A percentile compares a stretch with the other conserved stretches of the same genome.
These are phyloP conservation scores for Lissocephala sabroskyi DNA, from an alignment of 2,888 invertebrate genomes.

Conservation along the genomic window DNA sequence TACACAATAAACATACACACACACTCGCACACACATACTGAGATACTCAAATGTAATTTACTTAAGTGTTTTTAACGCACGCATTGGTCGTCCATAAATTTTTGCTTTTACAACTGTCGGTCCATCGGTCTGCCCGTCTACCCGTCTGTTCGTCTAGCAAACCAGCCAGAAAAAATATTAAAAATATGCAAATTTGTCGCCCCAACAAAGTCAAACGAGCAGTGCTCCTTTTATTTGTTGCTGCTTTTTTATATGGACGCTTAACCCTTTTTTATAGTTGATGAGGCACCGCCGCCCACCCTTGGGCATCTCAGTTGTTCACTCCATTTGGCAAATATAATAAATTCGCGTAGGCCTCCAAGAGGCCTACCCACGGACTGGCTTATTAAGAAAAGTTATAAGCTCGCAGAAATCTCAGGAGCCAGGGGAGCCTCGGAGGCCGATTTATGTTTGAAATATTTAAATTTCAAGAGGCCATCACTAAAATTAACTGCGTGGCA, in stretches of 20 bases:
- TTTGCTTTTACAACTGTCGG: constrained; percentile 21
- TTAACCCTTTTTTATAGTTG: constrained; percentile 50
- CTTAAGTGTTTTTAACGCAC: constrained; percentile 57
- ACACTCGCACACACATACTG: neutral
- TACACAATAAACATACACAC: constrained; percentile 22
- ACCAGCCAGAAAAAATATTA: constrained; percentile 43
- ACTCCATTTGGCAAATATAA: constrained; percentile 59
- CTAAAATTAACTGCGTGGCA: too few relatives aligned
- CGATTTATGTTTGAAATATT: constrained; percentile 53
- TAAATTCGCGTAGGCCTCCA: too few relatives aligned
- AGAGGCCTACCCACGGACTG: too few relatives aligned
- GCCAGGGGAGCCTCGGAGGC: too few relatives aligned
- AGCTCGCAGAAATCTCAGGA: too few relatives aligned
- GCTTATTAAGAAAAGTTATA: too few relatives aligned
- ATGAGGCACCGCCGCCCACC: too few relatives aligned
- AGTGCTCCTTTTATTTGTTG: neutral
- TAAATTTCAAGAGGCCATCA: constrained; percentile 33
- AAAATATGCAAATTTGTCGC: constrained; percentile 58
- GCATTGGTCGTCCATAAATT: constrained; percentile 45
- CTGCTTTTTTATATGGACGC: constrained; percentile 26
- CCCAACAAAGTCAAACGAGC: constrained; percentile 12
- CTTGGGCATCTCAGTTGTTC: constrained; percentile 18
- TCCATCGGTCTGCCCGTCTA: constrained; percentile 10
- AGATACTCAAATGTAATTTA: constrained; percentile 50
- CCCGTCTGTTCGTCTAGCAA: constrained; percentile 12